Evolutionary conservation across 2,797 vertebrate species (phyloP).

Genomic region (Acanthiza pusilla): DNA sequence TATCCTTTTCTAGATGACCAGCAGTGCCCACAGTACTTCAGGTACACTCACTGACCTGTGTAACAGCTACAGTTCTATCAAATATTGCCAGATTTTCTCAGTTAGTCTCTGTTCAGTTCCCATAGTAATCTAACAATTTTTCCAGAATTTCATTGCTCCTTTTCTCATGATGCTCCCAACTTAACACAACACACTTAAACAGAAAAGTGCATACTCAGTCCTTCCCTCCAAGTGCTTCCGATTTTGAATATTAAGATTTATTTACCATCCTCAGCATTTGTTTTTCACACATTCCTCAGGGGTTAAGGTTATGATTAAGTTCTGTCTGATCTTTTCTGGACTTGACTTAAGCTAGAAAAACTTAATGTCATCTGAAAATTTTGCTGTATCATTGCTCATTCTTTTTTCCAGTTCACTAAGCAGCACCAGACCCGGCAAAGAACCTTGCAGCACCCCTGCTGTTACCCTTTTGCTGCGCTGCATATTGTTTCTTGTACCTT

Average conservation of each 20-base stretch:
- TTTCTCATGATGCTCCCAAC: neutral
- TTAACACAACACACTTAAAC: neutral
- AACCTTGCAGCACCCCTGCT: constrained; percentile 1
- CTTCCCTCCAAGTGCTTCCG: neutral
- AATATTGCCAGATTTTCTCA: neutral
- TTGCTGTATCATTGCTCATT: constrained; percentile 44
- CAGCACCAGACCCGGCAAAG: neutral
- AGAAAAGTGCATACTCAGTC: neutral
- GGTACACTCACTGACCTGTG: neutral
- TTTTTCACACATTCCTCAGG: neutral
- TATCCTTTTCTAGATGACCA: neutral
- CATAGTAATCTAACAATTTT: neutral
- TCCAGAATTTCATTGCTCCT: neutral
- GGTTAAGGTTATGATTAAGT: neutral
- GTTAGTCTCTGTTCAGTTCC: neutral
- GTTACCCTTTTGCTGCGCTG: neutral
- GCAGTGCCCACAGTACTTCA: neutral
- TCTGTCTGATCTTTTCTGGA: neutral
- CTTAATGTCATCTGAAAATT: constrained; percentile 2
- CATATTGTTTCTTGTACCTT: neutral
- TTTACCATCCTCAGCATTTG: neutral
- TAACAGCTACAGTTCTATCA: neutral
- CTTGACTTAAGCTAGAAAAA: neutral
- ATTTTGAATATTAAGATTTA: neutral
- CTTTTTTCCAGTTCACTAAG: constrained; percentile 14